A percentile compares a stretch with the other conserved stretches of the same genome.
phyloP scores from a whole-genome alignment of 1,140 invertebrate species.

The Chionoecetes opilio region DNA sequence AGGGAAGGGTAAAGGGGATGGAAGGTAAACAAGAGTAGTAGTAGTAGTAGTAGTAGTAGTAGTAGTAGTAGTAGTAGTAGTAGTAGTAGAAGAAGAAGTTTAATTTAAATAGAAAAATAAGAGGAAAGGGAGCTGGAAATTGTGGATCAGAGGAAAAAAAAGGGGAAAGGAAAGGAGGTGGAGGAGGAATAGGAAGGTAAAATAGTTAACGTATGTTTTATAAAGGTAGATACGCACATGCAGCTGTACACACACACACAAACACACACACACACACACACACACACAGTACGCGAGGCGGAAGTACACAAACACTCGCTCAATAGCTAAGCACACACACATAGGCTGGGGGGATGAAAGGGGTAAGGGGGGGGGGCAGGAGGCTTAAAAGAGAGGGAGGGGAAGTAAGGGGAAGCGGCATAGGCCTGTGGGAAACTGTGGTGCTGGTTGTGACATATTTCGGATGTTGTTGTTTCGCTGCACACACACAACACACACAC shows the following conservation, averaged over 20 bases:
- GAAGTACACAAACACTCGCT: slow-evolving; percentile 28
- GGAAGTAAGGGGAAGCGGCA: background rate
- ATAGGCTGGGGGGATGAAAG: background rate
- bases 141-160: background rate
- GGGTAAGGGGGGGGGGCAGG: background rate
- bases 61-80: too few species aligned
- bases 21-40: background rate
- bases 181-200: background rate
- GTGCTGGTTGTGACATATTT: background rate
- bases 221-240: background rate
- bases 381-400: background rate
- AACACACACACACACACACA: slow-evolving; percentile 17
- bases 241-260: background rate
- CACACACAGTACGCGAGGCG: background rate
- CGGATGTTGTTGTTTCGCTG: background rate
- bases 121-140: too few species aligned
- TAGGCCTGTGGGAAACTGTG: background rate
- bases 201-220: background rate
- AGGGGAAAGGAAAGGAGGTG: background rate
- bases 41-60: too few species aligned
- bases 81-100: too few species aligned
- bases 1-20: background rate
- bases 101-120: too few species aligned
- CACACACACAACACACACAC: too few species aligned
- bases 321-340: background rate